Percentiles rank a stretch among this genome's conserved stretches.
phyloP scores from a whole-genome alignment of 1,140 invertebrate genomes.

The Macrocentrus cingulum region DNA sequence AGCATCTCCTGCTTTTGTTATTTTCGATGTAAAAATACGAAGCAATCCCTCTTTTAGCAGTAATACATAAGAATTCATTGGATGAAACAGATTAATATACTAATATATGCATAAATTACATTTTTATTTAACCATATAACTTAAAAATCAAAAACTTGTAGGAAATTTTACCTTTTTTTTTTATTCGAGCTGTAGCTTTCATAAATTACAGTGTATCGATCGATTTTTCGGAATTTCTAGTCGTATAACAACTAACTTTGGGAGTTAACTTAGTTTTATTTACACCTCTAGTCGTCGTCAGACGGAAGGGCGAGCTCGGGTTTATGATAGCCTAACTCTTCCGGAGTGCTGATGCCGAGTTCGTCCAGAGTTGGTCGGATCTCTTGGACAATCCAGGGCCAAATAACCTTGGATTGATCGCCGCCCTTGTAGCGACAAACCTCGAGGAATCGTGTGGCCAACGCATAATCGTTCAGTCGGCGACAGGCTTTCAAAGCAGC shows the following conservation, averaged over 20 bases:
- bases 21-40: conserved; percentile 48
- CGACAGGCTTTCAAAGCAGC: conserved; percentile 92
- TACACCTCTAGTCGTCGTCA: conserved; percentile 75
- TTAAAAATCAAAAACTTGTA: background rate
- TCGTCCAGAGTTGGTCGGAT: conserved; percentile 90
- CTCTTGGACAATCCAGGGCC: conserved; percentile 91
- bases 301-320: conserved; percentile 86
- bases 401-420: conserved; percentile 75
- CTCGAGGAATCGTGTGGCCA: conserved; percentile 92
- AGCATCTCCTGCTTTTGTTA: conserved; percentile 50
- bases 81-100: conserved; percentile 16
- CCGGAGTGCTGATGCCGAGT: conserved; percentile 90
- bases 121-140: conserved; percentile 5
- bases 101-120: background rate
- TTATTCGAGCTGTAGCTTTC: no score
- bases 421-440: conserved; percentile 90
- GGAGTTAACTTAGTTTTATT: conserved; percentile 41
- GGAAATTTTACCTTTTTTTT: no score
- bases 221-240: no score
- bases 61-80: conserved; percentile 20
- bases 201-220: no score
- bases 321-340: conserved; percentile 96
- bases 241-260: background rate
- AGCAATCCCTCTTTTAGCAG: conserved; percentile 32
- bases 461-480: conserved; percentile 89